These are phyloP conservation scores for Asbolus verrucosus DNA, from an alignment of 1,140 invertebrate genomes.

Conservation along the genomic window DNA sequence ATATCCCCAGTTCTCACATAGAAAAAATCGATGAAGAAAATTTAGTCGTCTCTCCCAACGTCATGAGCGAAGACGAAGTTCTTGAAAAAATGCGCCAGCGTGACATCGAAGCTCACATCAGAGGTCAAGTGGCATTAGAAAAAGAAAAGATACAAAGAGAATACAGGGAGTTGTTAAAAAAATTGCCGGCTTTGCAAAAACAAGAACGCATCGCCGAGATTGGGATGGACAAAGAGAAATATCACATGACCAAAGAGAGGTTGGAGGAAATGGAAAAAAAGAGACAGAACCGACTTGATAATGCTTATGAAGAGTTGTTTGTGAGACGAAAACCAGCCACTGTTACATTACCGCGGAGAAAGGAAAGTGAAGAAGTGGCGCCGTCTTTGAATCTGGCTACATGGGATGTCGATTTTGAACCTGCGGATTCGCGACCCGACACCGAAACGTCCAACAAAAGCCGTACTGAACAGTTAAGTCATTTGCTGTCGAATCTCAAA, in stretches of 20 bases:
- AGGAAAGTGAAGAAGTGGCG: constrained; percentile 20
- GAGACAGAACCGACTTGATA: constrained; percentile 60
- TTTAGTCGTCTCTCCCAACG: constrained; percentile 49
- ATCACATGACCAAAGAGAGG: constrained; percentile 61
- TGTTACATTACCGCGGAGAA: constrained; percentile 53
- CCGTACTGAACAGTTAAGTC: constrained; percentile 54
- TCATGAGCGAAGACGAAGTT: constrained; percentile 52
- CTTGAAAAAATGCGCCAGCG: constrained; percentile 54
- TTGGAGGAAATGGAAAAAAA: constrained; percentile 55
- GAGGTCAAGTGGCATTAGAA: constrained; percentile 66
- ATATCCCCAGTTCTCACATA: constrained; percentile 47
- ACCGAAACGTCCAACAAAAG: constrained; percentile 35
- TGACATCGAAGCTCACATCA: constrained; percentile 61
- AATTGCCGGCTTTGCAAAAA: constrained; percentile 63
- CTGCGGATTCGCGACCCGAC: too few species aligned
- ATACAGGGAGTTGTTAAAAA: constrained; percentile 66
- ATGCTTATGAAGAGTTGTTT: constrained; percentile 58
- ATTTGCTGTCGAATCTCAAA: constrained; percentile 57
- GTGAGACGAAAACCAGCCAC: constrained; percentile 52
- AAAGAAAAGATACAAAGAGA: constrained; percentile 67
- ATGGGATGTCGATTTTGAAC: constrained; percentile 53
- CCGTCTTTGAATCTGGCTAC: constrained; percentile 50
- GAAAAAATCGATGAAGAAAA: constrained; percentile 52
- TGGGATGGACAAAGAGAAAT: constrained; percentile 57
- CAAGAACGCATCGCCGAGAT: constrained; percentile 60